A percentile compares a stretch with the other conserved stretches of the same genome.
Conservation (phyloP, 2,888 invertebrate species). For the Micoletzkya japonica region DNA sequence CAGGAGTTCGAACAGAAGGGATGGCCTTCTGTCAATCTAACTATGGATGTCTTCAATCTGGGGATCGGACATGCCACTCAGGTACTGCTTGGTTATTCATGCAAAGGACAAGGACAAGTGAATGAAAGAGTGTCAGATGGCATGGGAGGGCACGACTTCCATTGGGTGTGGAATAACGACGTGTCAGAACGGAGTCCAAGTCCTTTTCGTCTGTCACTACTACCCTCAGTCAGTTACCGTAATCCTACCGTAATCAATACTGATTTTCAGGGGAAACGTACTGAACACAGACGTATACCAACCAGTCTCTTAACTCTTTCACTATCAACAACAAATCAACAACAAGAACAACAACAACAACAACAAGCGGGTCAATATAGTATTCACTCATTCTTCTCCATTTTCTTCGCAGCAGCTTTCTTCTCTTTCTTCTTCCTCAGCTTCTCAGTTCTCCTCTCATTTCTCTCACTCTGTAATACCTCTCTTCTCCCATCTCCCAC, state of each 20-base stretch:
- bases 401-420: not conserved
- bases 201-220: constrained; percentile 38
- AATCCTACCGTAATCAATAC: not conserved
- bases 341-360: constrained; percentile 18
- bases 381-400: not conserved
- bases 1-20: constrained; percentile 36
- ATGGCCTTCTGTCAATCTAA: constrained; percentile 32
- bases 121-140: constrained; percentile 25
- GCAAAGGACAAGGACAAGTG: not conserved
- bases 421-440: constrained; percentile 25
- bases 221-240: constrained; percentile 13
- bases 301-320: not conserved
- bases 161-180: constrained; percentile 37
- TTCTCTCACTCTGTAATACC: constrained; percentile 11
- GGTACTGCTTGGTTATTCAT: not conserved
- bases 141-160: constrained; percentile 31
- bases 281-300: constrained; percentile 10
- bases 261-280: constrained; percentile 19
- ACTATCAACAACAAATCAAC: not conserved
- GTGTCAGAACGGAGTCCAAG: constrained; percentile 31
- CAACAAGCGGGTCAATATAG: not conserved
- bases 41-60: constrained; percentile 29
- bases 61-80: constrained; percentile 39
- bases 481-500: not conserved
- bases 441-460: constrained; percentile 8